Evolutionary conservation across 2,113 vertebrate genomes (phyloP).

Genomic region (Cryptomyrus ogoouensis): DNA sequence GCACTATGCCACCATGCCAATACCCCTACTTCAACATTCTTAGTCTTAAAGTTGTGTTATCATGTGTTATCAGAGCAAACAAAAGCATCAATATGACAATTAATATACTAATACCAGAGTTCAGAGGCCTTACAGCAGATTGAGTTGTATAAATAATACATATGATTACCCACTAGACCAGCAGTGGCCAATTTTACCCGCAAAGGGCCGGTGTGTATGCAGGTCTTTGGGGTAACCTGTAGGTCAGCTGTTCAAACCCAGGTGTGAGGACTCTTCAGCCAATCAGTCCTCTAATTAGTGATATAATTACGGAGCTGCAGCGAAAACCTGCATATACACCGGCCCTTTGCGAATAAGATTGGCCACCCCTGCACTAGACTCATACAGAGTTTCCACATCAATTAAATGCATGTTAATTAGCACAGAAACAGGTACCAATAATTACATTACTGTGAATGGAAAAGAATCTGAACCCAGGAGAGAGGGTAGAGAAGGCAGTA

Average conservation of each 20-base stretch:
- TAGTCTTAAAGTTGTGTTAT: not conserved
- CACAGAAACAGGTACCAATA: not conserved
- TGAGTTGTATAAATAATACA: not conserved
- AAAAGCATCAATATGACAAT: not conserved
- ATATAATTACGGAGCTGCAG: too few species aligned
- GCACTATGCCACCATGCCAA: not conserved
- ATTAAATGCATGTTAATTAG: not conserved
- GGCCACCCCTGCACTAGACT: too few species aligned
- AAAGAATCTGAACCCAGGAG: not conserved
- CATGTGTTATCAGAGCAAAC: not conserved
- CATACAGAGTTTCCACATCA: not conserved
- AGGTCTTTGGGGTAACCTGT: too few species aligned
- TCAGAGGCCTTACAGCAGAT: not conserved
- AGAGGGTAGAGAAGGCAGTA: not conserved
- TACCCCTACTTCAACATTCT: not conserved
- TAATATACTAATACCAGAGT: not conserved
- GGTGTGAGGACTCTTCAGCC: too few species aligned
- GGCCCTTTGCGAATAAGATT: too few species aligned
- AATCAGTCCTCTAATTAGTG: too few species aligned
- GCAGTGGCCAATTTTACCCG: too few species aligned
- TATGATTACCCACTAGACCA: not conserved
- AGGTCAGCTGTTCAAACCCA: too few species aligned
- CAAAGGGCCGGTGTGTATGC: too few species aligned
- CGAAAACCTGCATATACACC: too few species aligned
- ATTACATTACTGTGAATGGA: not conserved